Percentiles rank a stretch among this genome's conserved stretches.
These are phyloP conservation scores for Peromyscus californicus DNA, from an alignment of 2,113 vertebrate genomes.

Conservation along the genomic window DNA sequence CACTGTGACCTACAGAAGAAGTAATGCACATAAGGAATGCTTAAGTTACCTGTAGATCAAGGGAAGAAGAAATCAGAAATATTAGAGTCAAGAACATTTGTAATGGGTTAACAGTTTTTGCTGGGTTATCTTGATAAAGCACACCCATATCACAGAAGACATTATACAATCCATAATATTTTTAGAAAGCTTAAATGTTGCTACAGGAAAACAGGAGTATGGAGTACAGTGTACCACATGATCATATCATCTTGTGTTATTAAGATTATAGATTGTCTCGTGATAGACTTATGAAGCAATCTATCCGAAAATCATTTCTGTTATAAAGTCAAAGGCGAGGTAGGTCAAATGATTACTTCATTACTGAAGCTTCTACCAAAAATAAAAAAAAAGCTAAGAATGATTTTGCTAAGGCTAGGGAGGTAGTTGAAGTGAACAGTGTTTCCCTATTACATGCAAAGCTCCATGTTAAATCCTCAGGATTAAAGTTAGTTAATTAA, in stretches of 20 bases:
- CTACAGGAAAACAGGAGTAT: neutral
- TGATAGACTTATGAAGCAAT: neutral
- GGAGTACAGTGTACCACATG: too few relatives aligned
- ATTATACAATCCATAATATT: neutral
- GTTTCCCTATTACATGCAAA: neutral
- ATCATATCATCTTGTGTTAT: too few relatives aligned
- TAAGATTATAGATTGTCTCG: neutral
- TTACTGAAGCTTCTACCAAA: neutral
- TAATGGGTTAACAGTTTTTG: neutral
- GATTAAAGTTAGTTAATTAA: neutral
- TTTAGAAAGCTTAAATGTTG: neutral
- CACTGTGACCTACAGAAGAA: neutral
- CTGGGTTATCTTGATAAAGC: neutral
- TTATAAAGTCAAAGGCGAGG: neutral
- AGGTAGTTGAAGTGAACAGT: neutral
- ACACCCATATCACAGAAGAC: neutral
- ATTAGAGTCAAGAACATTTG: neutral
- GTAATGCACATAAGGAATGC: neutral
- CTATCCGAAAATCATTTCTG: neutral
- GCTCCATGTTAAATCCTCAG: neutral
- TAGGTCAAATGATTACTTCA: neutral
- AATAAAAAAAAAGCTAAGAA: neutral
- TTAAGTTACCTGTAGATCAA: neutral
- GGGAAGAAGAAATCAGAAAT: neutral
- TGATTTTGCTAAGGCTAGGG: neutral